These are phyloP conservation scores for Cacatua alba DNA, from an alignment of 2,113 vertebrate genomes.

Conservation along the genomic window DNA sequence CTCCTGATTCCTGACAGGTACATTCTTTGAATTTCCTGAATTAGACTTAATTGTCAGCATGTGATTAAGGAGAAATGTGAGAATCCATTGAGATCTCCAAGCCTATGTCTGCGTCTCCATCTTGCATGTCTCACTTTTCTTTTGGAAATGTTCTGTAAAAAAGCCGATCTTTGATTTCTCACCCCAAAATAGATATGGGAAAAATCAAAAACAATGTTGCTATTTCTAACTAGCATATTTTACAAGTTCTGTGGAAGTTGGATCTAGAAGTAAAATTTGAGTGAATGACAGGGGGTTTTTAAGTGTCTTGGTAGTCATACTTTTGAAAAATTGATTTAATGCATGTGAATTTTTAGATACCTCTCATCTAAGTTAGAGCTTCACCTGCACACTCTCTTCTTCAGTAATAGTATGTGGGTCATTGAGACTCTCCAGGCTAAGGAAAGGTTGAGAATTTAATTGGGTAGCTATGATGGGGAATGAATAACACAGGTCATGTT, in stretches of 20 bases:
- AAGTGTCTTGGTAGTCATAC: neutral
- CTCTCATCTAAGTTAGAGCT: neutral
- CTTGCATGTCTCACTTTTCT: neutral
- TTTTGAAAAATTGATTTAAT: neutral
- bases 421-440: neutral
- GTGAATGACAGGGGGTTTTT: accelerated
- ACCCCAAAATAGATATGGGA: neutral
- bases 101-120: neutral
- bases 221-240: neutral
- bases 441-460: neutral
- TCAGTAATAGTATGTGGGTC: neutral
- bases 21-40: constrained; percentile 10
- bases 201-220: neutral
- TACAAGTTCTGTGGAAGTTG: neutral
- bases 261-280: neutral
- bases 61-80: constrained; percentile 9
- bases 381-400: neutral
- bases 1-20: constrained; percentile 26
- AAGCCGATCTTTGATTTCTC: neutral
- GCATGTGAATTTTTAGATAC: neutral
- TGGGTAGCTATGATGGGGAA: neutral
- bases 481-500: neutral
- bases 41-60: constrained; percentile 17
- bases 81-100: neutral
- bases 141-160: neutral